Evolutionary conservation across 2,113 vertebrate genomes (phyloP), one percentile per base, ranked within the genome.

Genomic region (Tretioscincus oriximinensis): DNA sequence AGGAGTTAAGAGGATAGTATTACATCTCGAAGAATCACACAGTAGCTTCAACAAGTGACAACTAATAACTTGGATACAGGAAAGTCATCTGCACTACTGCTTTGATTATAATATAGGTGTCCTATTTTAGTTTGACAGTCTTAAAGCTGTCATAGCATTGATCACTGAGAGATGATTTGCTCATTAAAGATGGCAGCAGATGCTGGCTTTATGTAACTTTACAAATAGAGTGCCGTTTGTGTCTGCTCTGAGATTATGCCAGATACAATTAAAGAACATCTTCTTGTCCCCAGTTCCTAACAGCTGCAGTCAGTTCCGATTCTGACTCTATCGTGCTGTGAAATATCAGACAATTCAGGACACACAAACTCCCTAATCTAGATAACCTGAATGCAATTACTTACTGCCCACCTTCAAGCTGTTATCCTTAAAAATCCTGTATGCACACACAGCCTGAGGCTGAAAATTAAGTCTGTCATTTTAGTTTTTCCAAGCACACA

Each of bases 231-330:
- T 0, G 0, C 49, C 82, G 58, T 76, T 29, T 73, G 28, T n/a
- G 28, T 69, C 45, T 78, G 61, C 45, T 67, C 45, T 77, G 85
- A 76, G 61, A 82, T 83, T 68, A 74, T 12, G 41, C 65, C 71
- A 92, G 76, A 87, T 66, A 60, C 78, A 84, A 67, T 28, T 9
- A 79, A 75, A 28, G 64, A n/a, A 35, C 85, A 9, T 47, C 28
- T 76, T 80, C 80, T 81, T 18, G 22, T 74, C 76, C 79, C 54
- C 45, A 35, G 69, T 45, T 51, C 41, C 22, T 35, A 45, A 76
- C 75, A 78, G 85, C 65, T 87, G 74, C 78, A 86, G 71, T 49
- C 63, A 71, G 20, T 24, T 77, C 77, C 70, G 88, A 66, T 72
- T 66, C 61, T 79, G 66, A 90, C 73, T 78, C 79, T 74, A 77